Conservation (phyloP, 2,113 vertebrate species). For the Psittacula cyanocephala region DNA sequence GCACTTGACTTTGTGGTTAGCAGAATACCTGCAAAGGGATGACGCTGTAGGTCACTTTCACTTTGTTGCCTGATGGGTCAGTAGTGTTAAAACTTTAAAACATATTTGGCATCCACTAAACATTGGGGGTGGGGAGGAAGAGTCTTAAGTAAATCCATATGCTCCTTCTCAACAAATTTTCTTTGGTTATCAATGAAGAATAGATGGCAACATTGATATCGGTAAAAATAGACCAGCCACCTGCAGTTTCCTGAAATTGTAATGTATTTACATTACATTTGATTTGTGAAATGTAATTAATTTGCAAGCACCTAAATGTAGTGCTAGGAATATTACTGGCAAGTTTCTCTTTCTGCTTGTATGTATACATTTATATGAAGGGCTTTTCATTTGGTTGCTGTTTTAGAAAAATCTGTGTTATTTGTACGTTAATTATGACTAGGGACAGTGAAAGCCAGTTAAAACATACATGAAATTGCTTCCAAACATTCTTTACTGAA, state of each 20-base stretch:
- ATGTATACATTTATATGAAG: background rate
- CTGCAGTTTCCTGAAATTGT: background rate
- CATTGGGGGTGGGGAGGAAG: background rate
- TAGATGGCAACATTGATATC: background rate
- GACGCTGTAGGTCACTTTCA: background rate
- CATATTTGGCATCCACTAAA: background rate
- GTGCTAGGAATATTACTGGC: background rate
- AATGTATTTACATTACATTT: too few relatives aligned
- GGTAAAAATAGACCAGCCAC: constrained; percentile 14
- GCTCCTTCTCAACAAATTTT: background rate
- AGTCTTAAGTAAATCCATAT: background rate
- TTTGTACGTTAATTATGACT: background rate
- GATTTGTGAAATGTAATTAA: background rate
- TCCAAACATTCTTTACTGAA: background rate
- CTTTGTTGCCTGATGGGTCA: background rate
- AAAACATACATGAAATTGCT: background rate
- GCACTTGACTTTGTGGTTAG: background rate
- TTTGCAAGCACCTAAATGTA: background rate
- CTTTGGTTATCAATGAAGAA: background rate
- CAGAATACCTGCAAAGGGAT: background rate
- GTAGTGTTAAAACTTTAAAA: background rate
- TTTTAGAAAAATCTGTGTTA: background rate
- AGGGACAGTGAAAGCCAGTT: background rate
- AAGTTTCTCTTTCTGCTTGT: background rate
- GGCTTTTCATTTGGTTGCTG: background rate